phyloP scores from a whole-genome alignment of 1,140 invertebrate species.

The Drosophila grimshawi region DNA sequence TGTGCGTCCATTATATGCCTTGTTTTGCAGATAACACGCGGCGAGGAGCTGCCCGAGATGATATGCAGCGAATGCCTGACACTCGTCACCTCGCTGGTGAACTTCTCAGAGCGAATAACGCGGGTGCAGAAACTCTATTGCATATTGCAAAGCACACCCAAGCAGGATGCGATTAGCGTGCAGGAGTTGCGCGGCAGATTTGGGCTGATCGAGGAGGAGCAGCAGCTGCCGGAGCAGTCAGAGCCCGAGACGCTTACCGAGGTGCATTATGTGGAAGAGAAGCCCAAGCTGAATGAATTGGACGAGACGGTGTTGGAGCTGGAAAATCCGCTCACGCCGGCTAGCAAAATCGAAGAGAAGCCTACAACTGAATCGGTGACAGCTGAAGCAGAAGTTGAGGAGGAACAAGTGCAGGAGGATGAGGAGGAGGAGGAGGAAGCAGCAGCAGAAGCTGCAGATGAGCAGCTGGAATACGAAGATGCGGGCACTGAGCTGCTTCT shows the following conservation, averaged over 20 bases:
- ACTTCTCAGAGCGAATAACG: slow-evolving; percentile 68
- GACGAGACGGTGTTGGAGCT: slow-evolving; percentile 55
- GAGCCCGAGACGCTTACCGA: slow-evolving; percentile 50
- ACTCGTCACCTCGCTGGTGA: slow-evolving; percentile 65
- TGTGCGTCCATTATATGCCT: background rate
- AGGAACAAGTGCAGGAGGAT: background rate
- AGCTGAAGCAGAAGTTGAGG: background rate
- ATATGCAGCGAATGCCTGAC: slow-evolving; percentile 70
- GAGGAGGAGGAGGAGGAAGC: background rate
- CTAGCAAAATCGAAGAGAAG: slow-evolving; percentile 1
- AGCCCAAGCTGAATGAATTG: slow-evolving; percentile 53
- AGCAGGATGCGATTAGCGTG: slow-evolving; percentile 38
- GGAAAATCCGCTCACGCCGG: slow-evolving; percentile 63
- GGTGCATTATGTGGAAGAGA: slow-evolving; percentile 68
- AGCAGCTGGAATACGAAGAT: slow-evolving; percentile 1
- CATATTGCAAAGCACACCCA: slow-evolving; percentile 43
- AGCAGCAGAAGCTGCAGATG: background rate
- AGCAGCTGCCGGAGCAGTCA: background rate
- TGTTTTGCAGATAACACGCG: slow-evolving; percentile 50
- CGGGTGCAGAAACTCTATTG: slow-evolving; percentile 71
- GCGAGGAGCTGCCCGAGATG: slow-evolving; percentile 66
- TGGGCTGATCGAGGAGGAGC: slow-evolving; percentile 49
- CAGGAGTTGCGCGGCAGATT: slow-evolving; percentile 52
- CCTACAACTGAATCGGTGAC: background rate
- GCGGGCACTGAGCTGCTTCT: slow-evolving; percentile 18